These are phyloP conservation scores for Ophioninae sp. DNA, from an alignment of 2,888 invertebrate genomes.

Conservation along the genomic window DNA sequence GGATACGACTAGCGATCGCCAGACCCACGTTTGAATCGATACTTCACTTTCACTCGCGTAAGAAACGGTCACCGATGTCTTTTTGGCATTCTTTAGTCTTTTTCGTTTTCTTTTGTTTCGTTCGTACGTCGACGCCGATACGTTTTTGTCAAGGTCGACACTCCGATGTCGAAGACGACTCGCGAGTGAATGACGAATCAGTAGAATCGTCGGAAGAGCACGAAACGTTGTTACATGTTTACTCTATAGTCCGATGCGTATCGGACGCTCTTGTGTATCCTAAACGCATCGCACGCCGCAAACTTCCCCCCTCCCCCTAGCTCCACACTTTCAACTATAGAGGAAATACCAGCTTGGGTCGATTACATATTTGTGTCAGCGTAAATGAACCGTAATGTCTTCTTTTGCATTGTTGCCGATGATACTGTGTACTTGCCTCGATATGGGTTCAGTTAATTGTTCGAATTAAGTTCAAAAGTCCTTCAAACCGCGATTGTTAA, in stretches of 20 bases:
- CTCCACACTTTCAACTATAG: neutral
- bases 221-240: slow-evolving; percentile 1
- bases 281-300: slow-evolving; percentile 29
- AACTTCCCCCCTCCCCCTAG: slow-evolving; percentile 1
- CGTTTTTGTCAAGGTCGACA: slow-evolving; percentile 2
- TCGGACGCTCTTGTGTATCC: neutral
- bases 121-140: neutral
- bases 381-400: neutral
- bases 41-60: slow-evolving; percentile 46
- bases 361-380: slow-evolving; percentile 28
- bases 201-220: neutral
- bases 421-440: neutral
- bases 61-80: slow-evolving; percentile 5
- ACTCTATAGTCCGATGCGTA: neutral
- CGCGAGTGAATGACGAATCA: slow-evolving; percentile 49
- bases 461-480: too few species aligned
- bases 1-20: neutral
- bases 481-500: too few species aligned
- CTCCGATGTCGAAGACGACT: slow-evolving; percentile 46
- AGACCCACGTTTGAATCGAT: neutral
- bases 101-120: neutral
- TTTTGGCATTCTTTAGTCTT: neutral
- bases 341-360: slow-evolving; percentile 14
- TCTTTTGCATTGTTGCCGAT: neutral
- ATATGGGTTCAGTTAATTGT: neutral